Base-by-base conservation (phyloP, 2,888 invertebrate genomes). In the Lithosia quadra region DNA sequence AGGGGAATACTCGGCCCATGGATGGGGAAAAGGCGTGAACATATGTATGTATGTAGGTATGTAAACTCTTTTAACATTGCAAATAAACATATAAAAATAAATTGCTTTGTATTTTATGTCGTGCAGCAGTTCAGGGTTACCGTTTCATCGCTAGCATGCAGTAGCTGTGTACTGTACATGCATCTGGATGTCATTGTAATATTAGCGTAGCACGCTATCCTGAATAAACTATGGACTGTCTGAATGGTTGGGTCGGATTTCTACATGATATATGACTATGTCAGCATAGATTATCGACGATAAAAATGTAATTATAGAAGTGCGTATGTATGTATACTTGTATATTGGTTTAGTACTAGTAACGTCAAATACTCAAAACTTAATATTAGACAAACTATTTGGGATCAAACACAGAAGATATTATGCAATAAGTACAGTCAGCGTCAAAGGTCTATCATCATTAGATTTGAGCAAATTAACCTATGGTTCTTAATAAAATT, bases 81-180 rank as follows among this genome's bases (percentile, higher is more conserved):
- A 57, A 56, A 59, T 65, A 62, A 67, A 65, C 69, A 72, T 79
- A 71, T 62, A 63, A 68, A 75, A 72, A 72, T 68, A 76, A 74
- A 73, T 72, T 68, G 71, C 58, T 53, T 72, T 76, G 58, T 72
- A 68, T 76, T 69, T 69, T 81, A 71, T 75, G 72, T 79, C 77
- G 80, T 81, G 79, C 73, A 56, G 59, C 66, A 81, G 68, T 80
- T 80, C 80, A 80, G 78, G 80, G 80, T 81, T 73, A 78, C 68
- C 76, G 55, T 72, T 75, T 71, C 76, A 68, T 68, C 18, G 72
- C 65, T 62, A 58, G 68, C 71, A 79, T 79, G 80, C 66, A 60
- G 67, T 13, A 56, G 55, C 5, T 56, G 0, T 22, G 55, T 63
- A 71, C 82, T 22, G 55, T 63, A 71, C 82, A 77, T 80, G 78